A percentile compares a stretch with the other conserved stretches of the same genome.
Evolutionary conservation across 37 sponge, comb jelly and placozoan species (phyloP).

Genomic region (Beroe forskalii): DNA sequence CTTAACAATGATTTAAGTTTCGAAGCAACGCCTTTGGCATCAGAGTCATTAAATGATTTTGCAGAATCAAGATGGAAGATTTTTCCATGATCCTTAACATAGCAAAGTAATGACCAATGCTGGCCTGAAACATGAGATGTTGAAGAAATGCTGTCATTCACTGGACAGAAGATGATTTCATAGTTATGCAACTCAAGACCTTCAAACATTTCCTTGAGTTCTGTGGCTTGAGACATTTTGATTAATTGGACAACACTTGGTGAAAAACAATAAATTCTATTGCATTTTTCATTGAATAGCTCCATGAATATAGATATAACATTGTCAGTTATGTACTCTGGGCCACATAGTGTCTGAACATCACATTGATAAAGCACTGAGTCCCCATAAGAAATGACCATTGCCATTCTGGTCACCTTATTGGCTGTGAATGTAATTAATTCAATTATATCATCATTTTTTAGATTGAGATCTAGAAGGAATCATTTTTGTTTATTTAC

Average conservation of each 20-base stretch:
- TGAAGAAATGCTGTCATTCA: conserved; percentile 31
- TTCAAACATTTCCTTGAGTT: conserved; percentile 26
- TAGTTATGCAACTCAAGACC: neutral
- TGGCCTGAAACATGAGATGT: conserved; percentile 5
- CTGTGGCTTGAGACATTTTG: neutral
- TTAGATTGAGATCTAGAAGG: no score
- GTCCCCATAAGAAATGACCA: conserved; percentile 24
- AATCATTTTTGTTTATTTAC: no score
- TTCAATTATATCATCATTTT: no score
- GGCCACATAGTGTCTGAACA: neutral
- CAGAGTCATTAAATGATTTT: conserved; percentile 38
- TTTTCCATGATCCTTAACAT: neutral
- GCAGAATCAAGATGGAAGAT: conserved; percentile 24
- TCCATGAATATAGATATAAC: conserved; percentile 41
- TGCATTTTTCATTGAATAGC: neutral
- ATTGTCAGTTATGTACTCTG: conserved; percentile 41
- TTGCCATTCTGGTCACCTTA: no score
- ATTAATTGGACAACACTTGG: conserved; percentile 53
- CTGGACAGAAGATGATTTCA: conserved; percentile 23
- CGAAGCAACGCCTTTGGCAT: neutral
- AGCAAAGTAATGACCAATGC: conserved; percentile 50
- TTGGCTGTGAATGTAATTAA: no score
- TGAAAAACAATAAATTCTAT: neutral
- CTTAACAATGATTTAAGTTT: neutral
- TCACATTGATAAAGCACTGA: conserved; percentile 21